Evolutionary conservation across 2,888 invertebrate genomes (phyloP), one percentile per base, ranked within the genome.

Genomic region (Pterobdella sp.): DNA sequence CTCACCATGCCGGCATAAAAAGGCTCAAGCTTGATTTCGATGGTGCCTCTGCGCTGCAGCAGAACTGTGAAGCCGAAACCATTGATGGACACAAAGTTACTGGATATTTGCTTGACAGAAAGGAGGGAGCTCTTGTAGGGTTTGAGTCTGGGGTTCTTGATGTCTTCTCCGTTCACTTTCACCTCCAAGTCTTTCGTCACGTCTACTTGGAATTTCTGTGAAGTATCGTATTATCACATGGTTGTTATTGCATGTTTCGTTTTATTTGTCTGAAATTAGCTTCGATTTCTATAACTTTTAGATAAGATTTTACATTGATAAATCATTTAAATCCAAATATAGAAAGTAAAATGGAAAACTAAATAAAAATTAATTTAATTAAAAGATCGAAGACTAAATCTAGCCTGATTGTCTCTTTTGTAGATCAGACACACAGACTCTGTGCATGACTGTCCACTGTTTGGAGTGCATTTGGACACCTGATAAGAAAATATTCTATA

Each of bases 401-500:
- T n/a, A 29, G 42, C 66, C 69, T 72, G 68, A 56, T 75, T 68
- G 26, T 69, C 68, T 36, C 74, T 69, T n/a, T 37, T 42, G 67
- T 74, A 74, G 31, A 68, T 26, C 18, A 77, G 37, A 2, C 52
- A 35, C n/a, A 77, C 36, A 3, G 74, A 56, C 34, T 74, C 73
- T 14, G 72, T 77, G 42, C 76, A 77, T 49, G 68, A 74, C n/a
- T 75, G 67, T 63, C 65, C 71, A 64, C 72, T 71, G 63, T 68
- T 74, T 42, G 65, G 49, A 2, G 72, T 72, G 49, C 76, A 76
- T 22, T 74, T 74, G 7, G 70, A 60, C 35, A 77, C 74, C 60
- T 56, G 18, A 18, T 7, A 14, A 18, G 42, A 14, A 42, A 18
- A 7, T 14, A 42, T 42, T 14, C 7, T 42, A 42, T 7, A 18